Percentiles rank a stretch among this genome's conserved stretches.
Conservation (phyloP, 2,797 vertebrate genomes). For the Rhinoraja longicauda region DNA sequence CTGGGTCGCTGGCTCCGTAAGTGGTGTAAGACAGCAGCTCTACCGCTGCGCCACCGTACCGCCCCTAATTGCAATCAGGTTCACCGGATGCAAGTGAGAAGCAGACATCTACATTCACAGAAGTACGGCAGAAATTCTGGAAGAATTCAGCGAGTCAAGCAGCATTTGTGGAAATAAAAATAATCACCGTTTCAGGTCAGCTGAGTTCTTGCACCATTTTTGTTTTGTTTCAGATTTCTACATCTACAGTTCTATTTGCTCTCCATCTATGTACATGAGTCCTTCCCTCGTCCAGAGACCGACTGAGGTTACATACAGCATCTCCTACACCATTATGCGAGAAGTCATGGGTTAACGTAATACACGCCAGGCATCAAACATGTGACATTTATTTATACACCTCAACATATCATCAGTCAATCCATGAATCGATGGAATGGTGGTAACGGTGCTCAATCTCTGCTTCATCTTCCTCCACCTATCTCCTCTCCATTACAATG, state of each 20-base stretch:
- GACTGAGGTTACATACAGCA: background rate
- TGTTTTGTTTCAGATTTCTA: no score
- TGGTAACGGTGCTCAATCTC: background rate
- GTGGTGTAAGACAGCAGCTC: no score
- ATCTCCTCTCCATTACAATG: background rate
- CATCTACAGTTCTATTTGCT: no score
- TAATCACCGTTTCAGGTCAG: no score
- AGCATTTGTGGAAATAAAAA: no score
- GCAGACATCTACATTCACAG: no score
- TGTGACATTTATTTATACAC: background rate
- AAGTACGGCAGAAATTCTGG: no score
- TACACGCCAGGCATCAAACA: background rate
- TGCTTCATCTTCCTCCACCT: no score
- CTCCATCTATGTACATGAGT: background rate
- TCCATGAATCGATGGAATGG: background rate
- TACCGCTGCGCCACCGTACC: no score
- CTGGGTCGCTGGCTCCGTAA: no score
- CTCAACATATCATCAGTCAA: background rate
- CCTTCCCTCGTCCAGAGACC: background rate
- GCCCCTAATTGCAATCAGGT: background rate
- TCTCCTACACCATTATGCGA: background rate
- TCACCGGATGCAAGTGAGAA: background rate
- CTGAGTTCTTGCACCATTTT: no score
- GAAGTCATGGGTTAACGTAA: background rate
- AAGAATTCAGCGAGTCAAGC: no score